Percentiles rank a stretch among this genome's conserved stretches.
phyloP scores from a whole-genome alignment of 2,113 vertebrate genomes.

The Heterotilapia buettikoferi region DNA sequence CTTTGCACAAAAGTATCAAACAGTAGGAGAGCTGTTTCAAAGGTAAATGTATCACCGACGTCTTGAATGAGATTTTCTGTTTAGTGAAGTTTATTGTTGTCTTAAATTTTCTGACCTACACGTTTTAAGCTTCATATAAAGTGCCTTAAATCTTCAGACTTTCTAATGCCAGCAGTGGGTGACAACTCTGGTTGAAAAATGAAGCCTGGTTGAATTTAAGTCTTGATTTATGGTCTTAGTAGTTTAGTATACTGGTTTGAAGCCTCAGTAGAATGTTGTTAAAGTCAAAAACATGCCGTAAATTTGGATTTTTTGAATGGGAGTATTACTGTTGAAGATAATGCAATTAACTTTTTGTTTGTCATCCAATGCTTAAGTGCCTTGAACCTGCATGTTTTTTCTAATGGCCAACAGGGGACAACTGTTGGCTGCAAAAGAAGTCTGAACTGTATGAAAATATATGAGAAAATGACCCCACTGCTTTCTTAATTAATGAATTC shows the following conservation, averaged over 20 bases:
- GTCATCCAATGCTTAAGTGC: neutral
- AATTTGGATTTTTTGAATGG: neutral
- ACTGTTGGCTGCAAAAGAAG: neutral
- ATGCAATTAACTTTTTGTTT: neutral
- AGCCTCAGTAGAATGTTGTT: neutral
- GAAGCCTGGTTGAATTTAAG: neutral
- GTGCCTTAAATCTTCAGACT: neutral
- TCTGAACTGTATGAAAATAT: neutral
- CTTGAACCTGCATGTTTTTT: neutral
- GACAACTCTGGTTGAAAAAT: neutral
- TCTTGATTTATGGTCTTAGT: neutral
- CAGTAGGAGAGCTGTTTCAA: neutral
- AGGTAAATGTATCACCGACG: neutral
- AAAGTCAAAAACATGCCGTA: rapidly evolving
- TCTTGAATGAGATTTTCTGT: neutral
- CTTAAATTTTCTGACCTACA: neutral
- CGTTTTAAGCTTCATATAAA: neutral
- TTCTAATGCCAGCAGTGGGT: neutral
- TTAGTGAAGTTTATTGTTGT: neutral
- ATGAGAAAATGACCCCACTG: neutral
- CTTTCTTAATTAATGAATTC: neutral
- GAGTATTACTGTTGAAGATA: neutral
- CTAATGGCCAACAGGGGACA: neutral
- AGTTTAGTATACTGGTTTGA: neutral
- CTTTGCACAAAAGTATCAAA: neutral